Evolutionary conservation across 2,888 invertebrate genomes (phyloP), one percentile per base, ranked within the genome.

Genomic region (Caenorhabditis angaria): DNA sequence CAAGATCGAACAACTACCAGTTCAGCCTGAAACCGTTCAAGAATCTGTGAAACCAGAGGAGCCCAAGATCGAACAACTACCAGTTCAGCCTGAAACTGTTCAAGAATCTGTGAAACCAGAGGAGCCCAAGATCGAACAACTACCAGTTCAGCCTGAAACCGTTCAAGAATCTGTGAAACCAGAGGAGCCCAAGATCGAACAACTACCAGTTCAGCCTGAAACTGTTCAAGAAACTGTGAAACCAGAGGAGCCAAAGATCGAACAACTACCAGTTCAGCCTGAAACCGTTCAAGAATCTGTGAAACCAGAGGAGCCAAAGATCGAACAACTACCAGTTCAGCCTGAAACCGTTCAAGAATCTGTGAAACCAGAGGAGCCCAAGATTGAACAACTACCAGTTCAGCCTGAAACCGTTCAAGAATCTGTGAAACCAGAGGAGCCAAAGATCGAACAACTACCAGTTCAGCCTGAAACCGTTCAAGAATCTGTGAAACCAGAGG

Each of bases 231-330:
- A n/a, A n/a, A n/a, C n/a, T n/a, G 56, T 60, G 41, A 41, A 24
- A 25, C 61, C 41, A 60, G 65, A 29, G 1, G 72, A 64, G 29
- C 35, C 58, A 24, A 53, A 54, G 32, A 61, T 55, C 27, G 61
- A 66, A 47, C 35, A 62, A 41, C 27, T 32, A 48, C 57, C 57
- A 47, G 56, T 32, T 2, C 47, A 66, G 48, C n/a, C 20, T 6
- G 28, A 27, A 8, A 35, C 29, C 8, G 59, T n/a, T 35, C 68
- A 75, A 28, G 59, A 61, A n/a, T n/a, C n/a, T n/a, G n/a, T n/a
- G 22, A 74, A 75, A 63, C 50, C 65, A 18, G 50, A n/a, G 5
- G 70, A 64, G 29, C 41, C 62, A 35, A 48, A n/a, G 5, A 55
- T 47, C 24, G 55, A 67, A 18, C 56, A 63, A 22, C 35, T 59